These are phyloP conservation scores for Arvicanthis niloticus DNA, from an alignment of 2,113 vertebrate species.

Conservation along the genomic window DNA sequence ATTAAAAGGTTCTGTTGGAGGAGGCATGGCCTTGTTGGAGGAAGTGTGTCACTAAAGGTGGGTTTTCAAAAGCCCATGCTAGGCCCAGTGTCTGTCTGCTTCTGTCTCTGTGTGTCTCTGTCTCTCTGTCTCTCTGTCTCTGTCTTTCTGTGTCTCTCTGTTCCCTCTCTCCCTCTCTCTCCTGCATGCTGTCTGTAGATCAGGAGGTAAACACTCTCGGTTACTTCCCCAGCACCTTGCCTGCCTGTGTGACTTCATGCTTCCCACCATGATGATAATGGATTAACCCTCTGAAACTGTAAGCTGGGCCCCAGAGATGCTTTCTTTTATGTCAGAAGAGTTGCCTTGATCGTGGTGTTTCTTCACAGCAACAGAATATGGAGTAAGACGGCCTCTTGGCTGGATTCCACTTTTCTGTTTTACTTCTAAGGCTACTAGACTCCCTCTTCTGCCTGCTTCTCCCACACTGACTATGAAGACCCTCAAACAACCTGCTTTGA, in stretches of 20 bases:
- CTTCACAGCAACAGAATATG: not conserved
- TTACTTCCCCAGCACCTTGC: not conserved
- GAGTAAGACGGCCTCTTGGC: not conserved
- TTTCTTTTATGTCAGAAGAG: not conserved
- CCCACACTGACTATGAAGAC: not conserved
- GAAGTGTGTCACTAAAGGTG: not conserved
- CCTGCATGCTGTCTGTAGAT: not conserved
- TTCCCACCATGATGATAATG: not conserved
- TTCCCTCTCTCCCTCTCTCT: not conserved
- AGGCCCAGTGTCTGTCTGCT: not conserved
- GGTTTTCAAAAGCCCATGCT: not conserved
- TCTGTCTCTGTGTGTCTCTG: not conserved
- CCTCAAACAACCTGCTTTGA: not conserved
- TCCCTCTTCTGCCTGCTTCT: not conserved
- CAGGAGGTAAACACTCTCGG: not conserved
- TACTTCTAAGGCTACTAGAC: not conserved
- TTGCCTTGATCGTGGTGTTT: not conserved
- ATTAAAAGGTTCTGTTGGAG: not conserved
- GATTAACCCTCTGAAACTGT: not conserved
- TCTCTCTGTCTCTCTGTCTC: not conserved
- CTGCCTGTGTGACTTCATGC: not conserved
- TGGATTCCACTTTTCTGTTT: not conserved
- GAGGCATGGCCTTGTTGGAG: not conserved
- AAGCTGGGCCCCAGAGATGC: not conserved
- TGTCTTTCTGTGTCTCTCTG: not conserved